Conservation (phyloP, 2,113 vertebrate genomes). For the Herpailurus yagouaroundi region DNA sequence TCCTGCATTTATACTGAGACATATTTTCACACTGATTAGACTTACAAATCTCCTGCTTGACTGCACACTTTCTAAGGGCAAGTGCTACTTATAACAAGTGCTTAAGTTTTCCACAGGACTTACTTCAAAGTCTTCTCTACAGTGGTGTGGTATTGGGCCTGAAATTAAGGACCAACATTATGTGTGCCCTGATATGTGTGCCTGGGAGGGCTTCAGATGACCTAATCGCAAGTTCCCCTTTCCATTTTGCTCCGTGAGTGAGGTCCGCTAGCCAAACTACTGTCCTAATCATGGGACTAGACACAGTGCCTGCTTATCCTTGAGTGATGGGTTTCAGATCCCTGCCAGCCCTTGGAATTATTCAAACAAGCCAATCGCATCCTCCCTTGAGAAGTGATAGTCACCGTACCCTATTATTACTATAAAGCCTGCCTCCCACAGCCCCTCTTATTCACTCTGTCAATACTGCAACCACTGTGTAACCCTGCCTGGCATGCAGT, state of each 20-base stretch:
- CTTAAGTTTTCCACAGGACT: conserved; percentile 8
- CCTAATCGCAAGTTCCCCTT: neutral
- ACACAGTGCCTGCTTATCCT: neutral
- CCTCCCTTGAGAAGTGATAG: neutral
- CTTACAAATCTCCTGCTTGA: conserved; percentile 41
- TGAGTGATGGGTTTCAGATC: neutral
- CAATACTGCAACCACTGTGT: neutral
- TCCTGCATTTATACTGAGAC: neutral
- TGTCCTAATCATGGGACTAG: neutral
- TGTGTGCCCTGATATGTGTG: neutral
- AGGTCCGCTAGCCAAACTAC: neutral
- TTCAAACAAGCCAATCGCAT: neutral
- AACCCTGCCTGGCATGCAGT: rapidly evolving
- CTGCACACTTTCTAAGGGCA: conserved; percentile 33
- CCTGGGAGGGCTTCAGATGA: neutral
- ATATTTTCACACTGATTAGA: conserved; percentile 41
- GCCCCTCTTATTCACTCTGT: neutral
- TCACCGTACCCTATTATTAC: neutral
- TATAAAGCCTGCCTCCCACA: neutral
- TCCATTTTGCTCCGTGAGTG: neutral
- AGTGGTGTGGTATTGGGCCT: neutral
- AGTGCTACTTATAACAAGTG: conserved; percentile 41
- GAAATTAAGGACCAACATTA: neutral
- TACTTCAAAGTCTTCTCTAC: neutral
- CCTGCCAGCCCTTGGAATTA: neutral